Evolutionary conservation across 2,888 invertebrate genomes (phyloP).

Genomic region (Lasioglossum figueresi): DNA sequence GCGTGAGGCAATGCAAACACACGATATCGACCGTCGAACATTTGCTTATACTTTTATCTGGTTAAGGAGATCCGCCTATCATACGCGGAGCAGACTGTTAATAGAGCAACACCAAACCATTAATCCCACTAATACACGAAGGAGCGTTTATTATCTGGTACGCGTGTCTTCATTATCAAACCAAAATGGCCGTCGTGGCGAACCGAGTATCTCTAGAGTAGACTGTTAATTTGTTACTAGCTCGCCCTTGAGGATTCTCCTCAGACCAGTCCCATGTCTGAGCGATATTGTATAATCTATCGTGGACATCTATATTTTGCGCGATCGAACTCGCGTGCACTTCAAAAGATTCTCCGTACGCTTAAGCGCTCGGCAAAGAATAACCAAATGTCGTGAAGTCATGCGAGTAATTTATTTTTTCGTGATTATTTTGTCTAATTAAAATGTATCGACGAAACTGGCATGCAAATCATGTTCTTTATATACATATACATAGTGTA

Average conservation of each 20-base stretch:
- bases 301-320: constrained; percentile 28
- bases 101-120: constrained; percentile 38
- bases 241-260: constrained; percentile 34
- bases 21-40: constrained; percentile 5
- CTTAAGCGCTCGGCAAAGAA: background rate
- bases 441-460: background rate
- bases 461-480: background rate
- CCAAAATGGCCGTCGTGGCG: constrained; percentile 69
- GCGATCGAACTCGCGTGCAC: background rate
- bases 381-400: background rate
- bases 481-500: background rate
- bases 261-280: constrained; percentile 32
- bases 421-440: too few relatives aligned
- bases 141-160: constrained; percentile 58
- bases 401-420: background rate
- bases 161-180: constrained; percentile 66
- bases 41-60: constrained; percentile 30
- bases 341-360: background rate
- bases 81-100: constrained; percentile 14
- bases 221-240: constrained; percentile 35
- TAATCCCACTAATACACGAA: constrained; percentile 49
- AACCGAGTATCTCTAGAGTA: constrained; percentile 45
- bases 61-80: constrained; percentile 22
- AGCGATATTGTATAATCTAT: constrained; percentile 19
- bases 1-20: constrained; percentile 22